These are phyloP conservation scores for Coenonympha glycerion DNA, from an alignment of 2,888 invertebrate species.

Conservation along the genomic window DNA sequence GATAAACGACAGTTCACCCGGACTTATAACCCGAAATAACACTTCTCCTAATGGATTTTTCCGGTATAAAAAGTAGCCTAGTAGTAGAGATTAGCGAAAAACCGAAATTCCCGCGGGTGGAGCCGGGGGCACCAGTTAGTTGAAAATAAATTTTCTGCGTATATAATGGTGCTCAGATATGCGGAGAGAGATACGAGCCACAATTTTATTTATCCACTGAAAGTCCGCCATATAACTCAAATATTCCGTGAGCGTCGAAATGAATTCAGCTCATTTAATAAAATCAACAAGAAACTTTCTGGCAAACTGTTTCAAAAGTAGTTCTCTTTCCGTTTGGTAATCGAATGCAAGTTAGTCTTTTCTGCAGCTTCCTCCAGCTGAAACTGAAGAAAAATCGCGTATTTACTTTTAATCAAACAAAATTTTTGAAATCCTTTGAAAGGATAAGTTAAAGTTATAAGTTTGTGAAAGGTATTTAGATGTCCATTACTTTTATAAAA, in stretches of 20 bases:
- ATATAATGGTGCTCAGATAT: no score
- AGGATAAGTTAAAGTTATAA: neutral
- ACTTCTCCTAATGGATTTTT: no score
- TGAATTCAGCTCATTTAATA: constrained; percentile 22
- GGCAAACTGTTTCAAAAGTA: constrained; percentile 20
- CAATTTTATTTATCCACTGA: neutral
- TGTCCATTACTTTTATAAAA: no score
- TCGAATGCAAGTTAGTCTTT: constrained; percentile 24
- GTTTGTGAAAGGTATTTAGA: no score
- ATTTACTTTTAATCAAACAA: neutral
- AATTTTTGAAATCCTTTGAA: neutral
- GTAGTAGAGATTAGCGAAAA: no score
- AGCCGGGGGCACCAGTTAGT: no score
- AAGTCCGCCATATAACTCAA: constrained; percentile 14
- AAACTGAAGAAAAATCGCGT: neutral
- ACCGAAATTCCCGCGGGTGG: no score
- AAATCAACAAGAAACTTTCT: constrained; percentile 21
- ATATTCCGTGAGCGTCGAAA: constrained; percentile 8
- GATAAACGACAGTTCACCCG: no score
- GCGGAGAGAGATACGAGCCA: no score
- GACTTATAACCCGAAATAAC: no score
- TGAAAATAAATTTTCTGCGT: no score
- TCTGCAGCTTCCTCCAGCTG: constrained; percentile 4
- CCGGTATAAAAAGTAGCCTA: no score
- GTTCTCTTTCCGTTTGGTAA: constrained; percentile 20